A percentile compares a stretch with the other conserved stretches of the same genome.
phyloP scores from a whole-genome alignment of 2,113 vertebrate genomes.

The Plecotus auritus region DNA sequence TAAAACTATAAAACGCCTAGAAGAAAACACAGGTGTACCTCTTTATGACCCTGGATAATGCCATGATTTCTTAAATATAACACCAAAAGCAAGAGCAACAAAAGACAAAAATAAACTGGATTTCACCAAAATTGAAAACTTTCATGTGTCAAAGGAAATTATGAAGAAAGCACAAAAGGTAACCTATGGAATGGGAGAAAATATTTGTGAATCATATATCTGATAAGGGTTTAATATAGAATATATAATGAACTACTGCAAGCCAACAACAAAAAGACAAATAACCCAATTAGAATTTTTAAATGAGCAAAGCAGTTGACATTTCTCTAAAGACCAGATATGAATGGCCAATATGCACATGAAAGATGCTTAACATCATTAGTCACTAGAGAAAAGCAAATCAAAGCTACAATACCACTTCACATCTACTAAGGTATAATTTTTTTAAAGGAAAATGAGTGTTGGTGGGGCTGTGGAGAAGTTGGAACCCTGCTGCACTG shows the following conservation, averaged over 20 bases:
- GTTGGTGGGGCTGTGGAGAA: background rate
- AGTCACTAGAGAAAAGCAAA: background rate
- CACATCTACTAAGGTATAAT: background rate
- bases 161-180: background rate
- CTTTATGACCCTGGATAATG: background rate
- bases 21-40: background rate
- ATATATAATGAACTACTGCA: background rate
- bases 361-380: background rate
- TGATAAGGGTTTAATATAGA: conserved; percentile 18
- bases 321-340: background rate
- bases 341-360: background rate
- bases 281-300: background rate
- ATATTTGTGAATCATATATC: background rate
- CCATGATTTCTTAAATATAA: background rate
- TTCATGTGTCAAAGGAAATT: background rate
- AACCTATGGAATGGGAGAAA: background rate
- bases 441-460: background rate
- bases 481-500: background rate
- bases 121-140: background rate
- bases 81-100: background rate
- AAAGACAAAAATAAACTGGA: background rate
- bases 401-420: background rate
- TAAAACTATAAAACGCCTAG: background rate
- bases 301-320: background rate
- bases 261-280: background rate